A percentile compares a stretch with the other conserved stretches of the same genome.
phyloP scores from a whole-genome alignment of 2,888 invertebrate species.

The Meganola albula region DNA sequence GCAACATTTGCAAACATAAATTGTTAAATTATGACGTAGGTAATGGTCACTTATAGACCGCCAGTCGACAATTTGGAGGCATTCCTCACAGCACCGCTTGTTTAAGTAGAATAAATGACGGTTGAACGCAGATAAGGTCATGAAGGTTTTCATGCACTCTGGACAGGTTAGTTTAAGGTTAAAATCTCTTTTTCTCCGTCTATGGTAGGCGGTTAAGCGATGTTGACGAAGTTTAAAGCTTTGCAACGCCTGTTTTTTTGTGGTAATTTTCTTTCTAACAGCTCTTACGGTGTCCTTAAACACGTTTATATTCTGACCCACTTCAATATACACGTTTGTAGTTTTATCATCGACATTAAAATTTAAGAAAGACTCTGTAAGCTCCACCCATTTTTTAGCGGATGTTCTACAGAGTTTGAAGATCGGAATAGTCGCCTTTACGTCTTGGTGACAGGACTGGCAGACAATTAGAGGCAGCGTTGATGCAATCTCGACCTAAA shows the following conservation, averaged over 20 bases:
- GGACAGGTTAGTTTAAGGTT: no score
- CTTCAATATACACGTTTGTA: slow-evolving; percentile 33
- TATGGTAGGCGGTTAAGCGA: no score
- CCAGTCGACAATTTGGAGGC: no score
- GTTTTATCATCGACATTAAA: slow-evolving; percentile 22
- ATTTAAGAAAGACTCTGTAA: slow-evolving; percentile 26
- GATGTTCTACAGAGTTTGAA: slow-evolving; percentile 37
- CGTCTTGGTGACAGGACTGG: slow-evolving; percentile 28
- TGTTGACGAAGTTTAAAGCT: slow-evolving; percentile 18
- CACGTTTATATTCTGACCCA: slow-evolving; percentile 20
- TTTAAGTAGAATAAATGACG: no score
- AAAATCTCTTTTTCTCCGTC: no score
- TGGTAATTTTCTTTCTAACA: slow-evolving; percentile 15
- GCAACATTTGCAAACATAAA: no score
- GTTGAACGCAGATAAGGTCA: no score
- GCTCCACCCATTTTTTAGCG: slow-evolving; percentile 33
- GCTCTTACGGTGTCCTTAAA: slow-evolving; percentile 20
- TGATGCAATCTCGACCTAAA: slow-evolving; percentile 45
- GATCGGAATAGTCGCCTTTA: slow-evolving; percentile 35
- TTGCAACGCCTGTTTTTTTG: slow-evolving; percentile 18
- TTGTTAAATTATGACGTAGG: no score
- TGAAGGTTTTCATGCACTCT: no score
- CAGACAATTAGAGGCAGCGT: slow-evolving; percentile 42
- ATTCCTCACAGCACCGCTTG: no score
- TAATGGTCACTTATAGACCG: no score